Base-by-base conservation (phyloP, 1,140 invertebrate genomes). In the Portunus trituberculatus region DNA sequence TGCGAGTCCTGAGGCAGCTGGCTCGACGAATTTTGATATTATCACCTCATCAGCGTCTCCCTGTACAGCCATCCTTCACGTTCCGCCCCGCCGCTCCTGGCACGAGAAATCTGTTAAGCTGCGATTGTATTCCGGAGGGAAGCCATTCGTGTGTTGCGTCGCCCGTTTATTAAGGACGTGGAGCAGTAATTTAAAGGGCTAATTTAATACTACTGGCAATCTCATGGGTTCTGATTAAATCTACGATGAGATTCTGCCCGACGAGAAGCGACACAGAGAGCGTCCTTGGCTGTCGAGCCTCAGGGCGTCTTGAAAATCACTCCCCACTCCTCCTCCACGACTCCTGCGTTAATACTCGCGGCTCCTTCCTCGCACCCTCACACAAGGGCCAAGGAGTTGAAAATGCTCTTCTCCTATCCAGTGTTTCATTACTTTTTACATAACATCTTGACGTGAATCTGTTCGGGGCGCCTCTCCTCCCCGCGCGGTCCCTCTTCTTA, bases 111-210 rank as follows among this genome's bases (percentile, higher is more conserved):
- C 67, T 76, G 67, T 76, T 76, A 76, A 76, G 20, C 67, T 76
- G 25, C 67, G 20, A 76, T 76, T 76, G 67, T 76, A 7, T n/a
- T 76, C 52, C 20, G 67, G 67, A 76, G 67, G n/a, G 67, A 76
- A 25, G 67, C 67, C 67, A 76, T 76, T 76, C n/a, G 67, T n/a
- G 67, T 76, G 67, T n/a, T 76, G 67, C 12, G 67, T 76, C 67
- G 67, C 20, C 67, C 67, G 25, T 76, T 76, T 76, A 76, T 76
- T 76, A 76, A 76, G 67, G 67, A 76, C 20, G 67, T 20, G 67
- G 67, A 76, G 67, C 67, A 76, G 67, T 76, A 76, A 76, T 76
- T 76, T 76, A 76, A 76, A 76, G 67, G 67, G 67, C 67, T 76
- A 76, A 76, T 76, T 76, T n/a, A 76, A 76, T 76, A 76, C 67